Evolutionary conservation across 1,140 invertebrate species (phyloP).

Genomic region (Triops longicaudatus): DNA sequence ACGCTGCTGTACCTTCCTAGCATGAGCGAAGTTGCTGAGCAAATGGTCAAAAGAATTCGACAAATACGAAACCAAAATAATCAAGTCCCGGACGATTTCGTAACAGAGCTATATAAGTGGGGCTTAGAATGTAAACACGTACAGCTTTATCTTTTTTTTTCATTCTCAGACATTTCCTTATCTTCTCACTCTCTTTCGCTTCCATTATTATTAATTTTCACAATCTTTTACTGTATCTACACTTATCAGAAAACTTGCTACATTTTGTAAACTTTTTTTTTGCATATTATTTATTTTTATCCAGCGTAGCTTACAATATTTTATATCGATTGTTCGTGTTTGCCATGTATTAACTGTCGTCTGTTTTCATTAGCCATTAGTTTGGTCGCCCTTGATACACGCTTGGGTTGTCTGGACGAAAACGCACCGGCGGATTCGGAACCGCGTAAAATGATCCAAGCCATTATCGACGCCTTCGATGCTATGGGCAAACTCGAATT

Average conservation of each 20-base stretch:
- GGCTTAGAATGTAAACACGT: conserved; percentile 81
- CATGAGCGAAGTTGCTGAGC: conserved; percentile 58
- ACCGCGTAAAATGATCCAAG: conserved; percentile 39
- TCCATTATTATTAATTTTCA: conserved; percentile 41
- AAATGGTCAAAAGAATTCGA: conserved; percentile 38
- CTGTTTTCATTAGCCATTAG: conserved; percentile 26
- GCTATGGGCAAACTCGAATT: conserved; percentile 21
- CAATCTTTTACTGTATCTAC: background rate
- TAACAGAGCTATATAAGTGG: conserved; percentile 78
- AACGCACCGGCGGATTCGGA: conserved; percentile 40
- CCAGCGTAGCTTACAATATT: too few relatives aligned
- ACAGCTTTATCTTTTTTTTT: too few relatives aligned
- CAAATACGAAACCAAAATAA: conserved; percentile 32
- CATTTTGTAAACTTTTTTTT: background rate
- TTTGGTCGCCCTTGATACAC: conserved; percentile 25
- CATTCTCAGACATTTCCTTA: too few relatives aligned
- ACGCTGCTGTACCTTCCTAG: conserved; percentile 61
- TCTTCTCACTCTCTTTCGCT: too few relatives aligned
- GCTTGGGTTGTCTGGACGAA: conserved; percentile 27
- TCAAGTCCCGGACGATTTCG: conserved; percentile 63
- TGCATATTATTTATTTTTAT: background rate
- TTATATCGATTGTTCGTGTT: background rate
- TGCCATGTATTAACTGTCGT: too few relatives aligned
- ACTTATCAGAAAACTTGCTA: too few relatives aligned
- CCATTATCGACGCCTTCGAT: conserved; percentile 24